phyloP scores from a whole-genome alignment of 2,797 vertebrate species.

The Bovichtus variegatus region DNA sequence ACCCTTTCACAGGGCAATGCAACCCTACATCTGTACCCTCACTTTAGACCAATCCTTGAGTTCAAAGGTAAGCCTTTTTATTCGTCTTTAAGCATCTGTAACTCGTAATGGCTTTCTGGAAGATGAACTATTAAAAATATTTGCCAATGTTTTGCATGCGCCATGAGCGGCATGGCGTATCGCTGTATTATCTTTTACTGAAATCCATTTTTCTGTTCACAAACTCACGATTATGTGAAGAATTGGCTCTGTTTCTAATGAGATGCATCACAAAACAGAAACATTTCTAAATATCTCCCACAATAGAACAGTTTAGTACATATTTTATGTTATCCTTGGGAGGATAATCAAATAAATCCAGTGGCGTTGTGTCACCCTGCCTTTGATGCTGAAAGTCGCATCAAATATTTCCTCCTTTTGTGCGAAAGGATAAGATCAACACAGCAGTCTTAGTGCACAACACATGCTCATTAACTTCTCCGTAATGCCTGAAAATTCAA shows the following conservation, averaged over 20 bases:
- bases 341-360: neutral
- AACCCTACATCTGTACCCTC: slow-evolving; percentile 88
- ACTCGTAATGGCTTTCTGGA: neutral
- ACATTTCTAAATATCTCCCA: neutral
- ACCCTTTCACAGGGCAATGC: slow-evolving; percentile 85
- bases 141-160: neutral
- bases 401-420: neutral
- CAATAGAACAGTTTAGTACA: neutral
- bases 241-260: neutral
- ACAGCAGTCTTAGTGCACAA: slow-evolving; percentile 2
- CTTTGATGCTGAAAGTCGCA: slow-evolving; percentile 15
- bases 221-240: neutral
- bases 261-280: neutral
- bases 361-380: slow-evolving; percentile 12
- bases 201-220: neutral
- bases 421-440: slow-evolving; percentile 6
- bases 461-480: slow-evolving; percentile 1
- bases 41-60: slow-evolving; percentile 86
- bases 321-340: slow-evolving; percentile 10
- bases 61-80: slow-evolving; percentile 85
- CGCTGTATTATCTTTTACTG: neutral
- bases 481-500: neutral
- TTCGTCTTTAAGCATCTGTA: neutral
- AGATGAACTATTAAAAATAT: neutral
- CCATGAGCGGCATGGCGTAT: no score